Evolutionary conservation across 2,888 invertebrate species (phyloP).

Genomic region (Argyra leucocephala): DNA sequence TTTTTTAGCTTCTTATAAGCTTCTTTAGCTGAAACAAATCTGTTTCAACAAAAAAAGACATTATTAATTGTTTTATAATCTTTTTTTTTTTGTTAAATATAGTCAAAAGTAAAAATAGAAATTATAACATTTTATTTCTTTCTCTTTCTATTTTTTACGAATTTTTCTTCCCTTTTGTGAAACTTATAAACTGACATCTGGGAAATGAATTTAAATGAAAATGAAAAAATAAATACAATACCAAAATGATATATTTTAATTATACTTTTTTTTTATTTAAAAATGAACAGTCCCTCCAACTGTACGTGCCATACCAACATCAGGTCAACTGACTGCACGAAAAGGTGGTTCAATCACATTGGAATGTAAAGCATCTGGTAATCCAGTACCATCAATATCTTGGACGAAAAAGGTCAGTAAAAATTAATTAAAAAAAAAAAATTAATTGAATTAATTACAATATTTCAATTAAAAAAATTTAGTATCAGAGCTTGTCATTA

Average conservation of each 20-base stretch:
- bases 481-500: too few species aligned
- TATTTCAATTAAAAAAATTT: too few species aligned
- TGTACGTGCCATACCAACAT: constrained; percentile 57
- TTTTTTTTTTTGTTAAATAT: background rate
- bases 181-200: too few species aligned
- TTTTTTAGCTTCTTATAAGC: background rate
- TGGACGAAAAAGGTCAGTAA: constrained; percentile 48
- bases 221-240: background rate
- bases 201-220: background rate
- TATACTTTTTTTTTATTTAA: background rate
- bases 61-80: constrained; percentile 9
- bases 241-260: background rate
- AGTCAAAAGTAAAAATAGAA: background rate
- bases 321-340: constrained; percentile 55
- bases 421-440: too few species aligned
- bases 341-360: constrained; percentile 59
- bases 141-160: background rate
- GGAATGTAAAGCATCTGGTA: constrained; percentile 61
- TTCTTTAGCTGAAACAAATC: background rate
- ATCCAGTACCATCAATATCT: constrained; percentile 61
- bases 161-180: too few species aligned
- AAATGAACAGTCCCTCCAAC: constrained; percentile 51
- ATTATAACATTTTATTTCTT: background rate
- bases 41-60: background rate
- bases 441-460: too few species aligned